phyloP scores from a whole-genome alignment of 2,797 vertebrate genomes.

The Anguilla anguilla region DNA sequence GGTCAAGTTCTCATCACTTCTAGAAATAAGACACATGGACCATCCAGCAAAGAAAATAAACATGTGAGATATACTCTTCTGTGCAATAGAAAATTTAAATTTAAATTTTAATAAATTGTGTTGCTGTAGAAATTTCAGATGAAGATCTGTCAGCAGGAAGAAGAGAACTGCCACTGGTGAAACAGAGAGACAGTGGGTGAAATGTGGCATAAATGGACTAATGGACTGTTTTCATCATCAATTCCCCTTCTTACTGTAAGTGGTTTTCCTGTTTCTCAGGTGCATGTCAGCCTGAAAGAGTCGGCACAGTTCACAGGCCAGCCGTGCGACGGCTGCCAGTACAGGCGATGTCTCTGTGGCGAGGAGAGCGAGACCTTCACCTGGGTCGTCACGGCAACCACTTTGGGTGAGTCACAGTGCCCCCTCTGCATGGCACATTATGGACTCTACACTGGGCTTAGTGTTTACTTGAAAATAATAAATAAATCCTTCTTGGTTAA shows the following conservation, averaged over 20 bases:
- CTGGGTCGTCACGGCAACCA: slow-evolving; percentile 75
- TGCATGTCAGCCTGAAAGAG: slow-evolving; percentile 63
- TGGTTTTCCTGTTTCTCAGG: slow-evolving; percentile 58
- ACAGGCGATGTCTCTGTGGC: slow-evolving; percentile 74
- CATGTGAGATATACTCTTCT: too few relatives aligned
- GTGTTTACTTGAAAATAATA: neutral
- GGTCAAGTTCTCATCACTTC: too few relatives aligned
- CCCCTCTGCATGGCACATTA: neutral
- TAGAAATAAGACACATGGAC: too few relatives aligned
- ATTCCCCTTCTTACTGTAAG: neutral
- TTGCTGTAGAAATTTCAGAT: too few relatives aligned
- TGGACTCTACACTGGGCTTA: neutral
- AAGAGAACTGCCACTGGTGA: too few relatives aligned
- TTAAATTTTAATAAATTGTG: too few relatives aligned
- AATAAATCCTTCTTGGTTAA: neutral
- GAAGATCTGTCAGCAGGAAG: too few relatives aligned
- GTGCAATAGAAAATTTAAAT: too few relatives aligned
- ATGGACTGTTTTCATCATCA: neutral
- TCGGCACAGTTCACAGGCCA: slow-evolving; percentile 62
- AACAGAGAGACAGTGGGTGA: too few relatives aligned
- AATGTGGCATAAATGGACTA: neutral
- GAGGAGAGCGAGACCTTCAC: slow-evolving; percentile 74
- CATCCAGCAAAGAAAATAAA: too few relatives aligned
- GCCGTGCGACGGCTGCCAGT: slow-evolving; percentile 60
- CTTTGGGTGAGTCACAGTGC: slow-evolving; percentile 65